Evolutionary conservation across 37 sponge, comb jelly and placozoan genomes (phyloP).

Genomic region (Lycopodina hypogea): DNA sequence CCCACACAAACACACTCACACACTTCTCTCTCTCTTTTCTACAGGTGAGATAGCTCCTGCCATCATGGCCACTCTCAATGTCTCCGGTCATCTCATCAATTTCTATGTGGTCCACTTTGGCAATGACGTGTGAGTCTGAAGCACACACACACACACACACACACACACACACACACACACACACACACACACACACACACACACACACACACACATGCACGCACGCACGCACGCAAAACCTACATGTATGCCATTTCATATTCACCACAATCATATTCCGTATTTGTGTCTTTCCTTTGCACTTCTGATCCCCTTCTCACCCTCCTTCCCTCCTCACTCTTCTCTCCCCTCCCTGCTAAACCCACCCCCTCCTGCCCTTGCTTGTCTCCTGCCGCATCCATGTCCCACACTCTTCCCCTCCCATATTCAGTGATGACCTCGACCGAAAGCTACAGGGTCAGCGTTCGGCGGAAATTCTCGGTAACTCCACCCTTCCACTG

Average conservation of each 20-base stretch:
- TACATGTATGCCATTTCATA: not conserved
- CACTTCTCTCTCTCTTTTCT: not conserved
- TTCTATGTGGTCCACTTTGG: slow-evolving; percentile 56
- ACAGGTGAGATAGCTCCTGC: slow-evolving; percentile 64
- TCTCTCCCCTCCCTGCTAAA: too few species aligned
- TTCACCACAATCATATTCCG: not conserved
- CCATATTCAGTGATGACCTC: slow-evolving; percentile 22
- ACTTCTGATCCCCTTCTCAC: too few species aligned
- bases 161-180: not conserved
- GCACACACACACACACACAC: too few species aligned
- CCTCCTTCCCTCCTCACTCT: too few species aligned
- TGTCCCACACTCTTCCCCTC: not conserved
- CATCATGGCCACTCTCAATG: slow-evolving; percentile 46
- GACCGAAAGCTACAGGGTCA: slow-evolving; percentile 43
- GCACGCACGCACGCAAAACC: too few species aligned
- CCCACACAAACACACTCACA: too few species aligned
- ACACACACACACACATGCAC: too few species aligned
- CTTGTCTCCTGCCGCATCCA: too few species aligned
- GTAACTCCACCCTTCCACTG: slow-evolving; percentile 9
- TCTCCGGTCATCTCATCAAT: slow-evolving; percentile 50
- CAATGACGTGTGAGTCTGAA: slow-evolving; percentile 56
- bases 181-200: not conserved
- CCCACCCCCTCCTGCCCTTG: not conserved
- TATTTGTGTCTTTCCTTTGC: not conserved
- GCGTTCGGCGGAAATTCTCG: slow-evolving; percentile 9